Percentiles rank a stretch among this genome's conserved stretches.
phyloP scores from a whole-genome alignment of 1,140 invertebrate genomes.

The Stenopsyche tienmushanensis region DNA sequence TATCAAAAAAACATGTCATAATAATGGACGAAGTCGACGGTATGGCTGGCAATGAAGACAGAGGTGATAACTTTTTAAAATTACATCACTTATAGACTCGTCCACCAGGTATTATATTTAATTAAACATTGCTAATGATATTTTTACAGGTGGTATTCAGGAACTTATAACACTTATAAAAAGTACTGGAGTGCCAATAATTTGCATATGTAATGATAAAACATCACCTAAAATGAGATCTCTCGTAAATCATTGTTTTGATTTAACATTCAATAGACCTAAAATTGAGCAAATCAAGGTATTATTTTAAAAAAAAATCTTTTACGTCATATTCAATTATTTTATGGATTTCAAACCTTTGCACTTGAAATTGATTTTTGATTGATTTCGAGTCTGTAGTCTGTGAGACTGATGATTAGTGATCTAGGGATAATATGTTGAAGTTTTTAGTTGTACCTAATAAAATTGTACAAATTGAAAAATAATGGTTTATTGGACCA shows the following conservation, averaged over 20 bases:
- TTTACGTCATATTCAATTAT: neutral
- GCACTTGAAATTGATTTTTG: no score
- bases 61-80: slow-evolving; percentile 50
- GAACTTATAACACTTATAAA: slow-evolving; percentile 95
- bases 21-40: slow-evolving; percentile 99
- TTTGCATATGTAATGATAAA: slow-evolving; percentile 99
- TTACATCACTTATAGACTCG: no score
- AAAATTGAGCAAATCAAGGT: slow-evolving; percentile 89
- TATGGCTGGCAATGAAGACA: slow-evolving; percentile 99
- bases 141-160: slow-evolving; percentile 81
- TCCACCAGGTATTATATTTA: neutral
- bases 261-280: slow-evolving; percentile 83
- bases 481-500: neutral
- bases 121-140: neutral
- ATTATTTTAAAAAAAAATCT: slow-evolving; percentile 30
- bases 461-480: no score
- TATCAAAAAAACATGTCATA: slow-evolving; percentile 78
- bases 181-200: slow-evolving; percentile 84
- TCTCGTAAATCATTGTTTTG: slow-evolving; percentile 92
- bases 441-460: no score
- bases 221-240: slow-evolving; percentile 92
- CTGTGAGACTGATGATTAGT: no score
- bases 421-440: no score
- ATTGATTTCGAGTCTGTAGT: no score
- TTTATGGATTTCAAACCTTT: no score